phyloP scores from a whole-genome alignment of 1,140 invertebrate species.

The Pollicipes pollicipes region DNA sequence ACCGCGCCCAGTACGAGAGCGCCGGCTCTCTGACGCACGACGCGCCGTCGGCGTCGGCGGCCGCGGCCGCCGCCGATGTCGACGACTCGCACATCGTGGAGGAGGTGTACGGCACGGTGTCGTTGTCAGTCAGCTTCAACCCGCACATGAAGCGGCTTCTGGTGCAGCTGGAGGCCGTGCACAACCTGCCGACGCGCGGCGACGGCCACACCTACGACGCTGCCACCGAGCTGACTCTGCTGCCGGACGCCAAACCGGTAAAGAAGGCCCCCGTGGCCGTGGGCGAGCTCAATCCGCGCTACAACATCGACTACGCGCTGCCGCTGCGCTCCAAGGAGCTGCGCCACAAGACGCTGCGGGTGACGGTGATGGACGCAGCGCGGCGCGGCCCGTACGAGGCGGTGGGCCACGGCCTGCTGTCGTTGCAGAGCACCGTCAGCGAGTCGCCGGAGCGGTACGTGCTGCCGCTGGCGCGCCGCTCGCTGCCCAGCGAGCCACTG shows the following conservation, averaged over 20 bases:
- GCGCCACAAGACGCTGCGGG: background rate
- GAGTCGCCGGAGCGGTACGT: background rate
- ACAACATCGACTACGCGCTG: background rate
- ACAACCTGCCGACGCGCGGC: background rate
- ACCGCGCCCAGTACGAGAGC: background rate
- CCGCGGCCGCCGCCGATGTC: background rate
- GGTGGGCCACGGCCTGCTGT: background rate
- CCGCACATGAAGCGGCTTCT: too few relatives aligned
- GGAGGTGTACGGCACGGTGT: too few relatives aligned
- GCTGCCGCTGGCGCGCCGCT: background rate
- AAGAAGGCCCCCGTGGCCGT: background rate
- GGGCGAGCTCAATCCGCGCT: background rate
- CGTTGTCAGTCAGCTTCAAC: too few relatives aligned
- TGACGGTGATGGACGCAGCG: background rate
- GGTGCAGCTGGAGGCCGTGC: background rate
- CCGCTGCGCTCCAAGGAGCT: background rate
- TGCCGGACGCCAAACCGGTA: background rate
- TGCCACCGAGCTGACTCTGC: background rate
- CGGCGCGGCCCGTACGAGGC: background rate
- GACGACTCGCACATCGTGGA: too few relatives aligned
- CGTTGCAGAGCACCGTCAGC: background rate
- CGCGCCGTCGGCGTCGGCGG: background rate
- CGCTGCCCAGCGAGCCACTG: background rate
- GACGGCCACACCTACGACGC: background rate
- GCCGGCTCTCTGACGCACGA: background rate